Base-by-base conservation (phyloP, 1,140 invertebrate genomes). In the Grapholita molesta region DNA sequence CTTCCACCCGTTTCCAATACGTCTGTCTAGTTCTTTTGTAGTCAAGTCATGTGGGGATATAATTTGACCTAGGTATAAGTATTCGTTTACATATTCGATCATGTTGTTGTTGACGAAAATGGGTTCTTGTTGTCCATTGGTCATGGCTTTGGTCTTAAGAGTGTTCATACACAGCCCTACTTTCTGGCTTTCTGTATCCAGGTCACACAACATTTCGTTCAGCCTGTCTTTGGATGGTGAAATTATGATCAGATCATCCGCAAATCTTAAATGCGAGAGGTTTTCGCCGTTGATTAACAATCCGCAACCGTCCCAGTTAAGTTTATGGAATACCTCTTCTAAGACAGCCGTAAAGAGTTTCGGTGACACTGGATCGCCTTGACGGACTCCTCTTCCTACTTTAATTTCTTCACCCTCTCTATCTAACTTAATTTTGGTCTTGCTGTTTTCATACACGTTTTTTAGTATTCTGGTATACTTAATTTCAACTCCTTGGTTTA, bases 221-320 rank as follows among this genome's bases (percentile, higher is more conserved):
- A 42, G n/a, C 3, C 11, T 12, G 0, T 42, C 38, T 12, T 12
- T 42, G 3, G 38, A n/a, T 42, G 38, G 11, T 18, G 38, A 42
- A 12, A 42, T 8, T 38, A 82, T 67, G 11, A 82, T 70, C 5
- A 78, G 33, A 52, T 82, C 79, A 55, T 84, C 76, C 0, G 78
- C 80, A 28, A 84, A 83, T 68, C 78, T 71, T 35, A 82, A 67
- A 30, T 80, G 74, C 32, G 70, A 77, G n/a, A 83, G 33, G 30
- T 70, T 25, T 42, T 15, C 30, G 55, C 76, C 76, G 48, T 82
- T 72, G 21, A 77, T 79, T 4, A 70, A 70, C 21, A 76, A 67
- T 8, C 78, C 74, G 1, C 61, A 23, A 0, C 65, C 24, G 0
- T 71, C 64, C 76, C 77, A 74, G 9, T 72, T 21, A 7, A 71